phyloP scores from a whole-genome alignment of 1,140 invertebrate genomes.

The Diploscapter pachys region DNA sequence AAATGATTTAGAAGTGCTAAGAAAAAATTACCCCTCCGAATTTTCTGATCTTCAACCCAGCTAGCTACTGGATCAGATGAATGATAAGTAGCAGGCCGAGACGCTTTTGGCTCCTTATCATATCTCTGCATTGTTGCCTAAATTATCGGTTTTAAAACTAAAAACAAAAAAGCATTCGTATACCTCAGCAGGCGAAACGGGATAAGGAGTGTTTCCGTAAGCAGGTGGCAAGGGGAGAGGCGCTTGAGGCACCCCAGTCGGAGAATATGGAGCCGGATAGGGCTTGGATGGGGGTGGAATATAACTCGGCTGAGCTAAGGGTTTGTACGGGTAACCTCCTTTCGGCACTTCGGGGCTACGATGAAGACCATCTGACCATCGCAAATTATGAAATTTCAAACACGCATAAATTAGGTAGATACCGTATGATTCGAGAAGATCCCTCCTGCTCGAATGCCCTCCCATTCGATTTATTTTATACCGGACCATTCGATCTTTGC shows the following conservation, averaged over 20 bases:
- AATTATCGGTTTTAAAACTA: too few relatives aligned
- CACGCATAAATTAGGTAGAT: background rate
- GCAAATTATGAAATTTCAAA: background rate
- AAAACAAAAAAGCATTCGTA: background rate
- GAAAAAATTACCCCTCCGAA: conserved; percentile 14
- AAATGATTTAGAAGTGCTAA: conserved; percentile 6
- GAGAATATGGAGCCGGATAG: conserved; percentile 21
- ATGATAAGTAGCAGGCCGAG: background rate
- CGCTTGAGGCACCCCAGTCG: conserved; percentile 24
- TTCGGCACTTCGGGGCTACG: background rate
- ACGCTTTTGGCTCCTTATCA: conserved; percentile 2
- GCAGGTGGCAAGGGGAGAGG: conserved; percentile 24
- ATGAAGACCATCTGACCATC: too few relatives aligned
- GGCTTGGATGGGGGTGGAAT: conserved; percentile 18
- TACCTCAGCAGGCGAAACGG: conserved; percentile 17
- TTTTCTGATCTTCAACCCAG: conserved; percentile 39
- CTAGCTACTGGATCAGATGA: conserved; percentile 29
- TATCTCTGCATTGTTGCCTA: conserved; percentile 1
- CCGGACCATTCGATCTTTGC: conserved; percentile 27
- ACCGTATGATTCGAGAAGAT: conserved; percentile 22
- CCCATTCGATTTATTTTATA: conserved; percentile 9
- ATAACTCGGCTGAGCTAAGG: background rate
- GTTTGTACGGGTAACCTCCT: background rate
- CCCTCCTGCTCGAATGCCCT: conserved; percentile 22
- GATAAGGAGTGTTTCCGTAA: conserved; percentile 21